These are phyloP conservation scores for Spheniscus humboldti DNA, from an alignment of 2,797 vertebrate genomes.

Conservation along the genomic window DNA sequence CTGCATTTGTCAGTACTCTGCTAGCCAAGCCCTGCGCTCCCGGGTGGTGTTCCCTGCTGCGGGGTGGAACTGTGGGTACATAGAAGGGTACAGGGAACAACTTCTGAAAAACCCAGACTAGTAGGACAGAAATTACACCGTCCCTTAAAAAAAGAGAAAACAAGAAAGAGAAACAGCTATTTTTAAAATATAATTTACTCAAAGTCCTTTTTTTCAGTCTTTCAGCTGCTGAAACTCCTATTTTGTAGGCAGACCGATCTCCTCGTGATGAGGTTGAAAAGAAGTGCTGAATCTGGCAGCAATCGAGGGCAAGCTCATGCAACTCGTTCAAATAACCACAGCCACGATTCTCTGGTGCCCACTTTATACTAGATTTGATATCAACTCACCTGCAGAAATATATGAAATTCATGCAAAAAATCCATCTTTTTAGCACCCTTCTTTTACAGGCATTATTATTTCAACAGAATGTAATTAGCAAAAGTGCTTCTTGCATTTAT, in stretches of 20 bases:
- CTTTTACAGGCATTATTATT: neutral
- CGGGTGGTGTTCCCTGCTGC: accelerated
- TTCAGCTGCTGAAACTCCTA: neutral
- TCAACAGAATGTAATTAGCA: neutral
- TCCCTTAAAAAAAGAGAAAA: neutral
- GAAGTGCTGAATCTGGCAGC: neutral
- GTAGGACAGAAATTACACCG: neutral
- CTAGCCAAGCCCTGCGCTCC: neutral
- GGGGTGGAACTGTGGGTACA: neutral
- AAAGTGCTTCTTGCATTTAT: neutral
- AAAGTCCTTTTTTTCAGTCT: neutral
- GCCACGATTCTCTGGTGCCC: neutral
- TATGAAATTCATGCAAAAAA: neutral
- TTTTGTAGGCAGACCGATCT: neutral
- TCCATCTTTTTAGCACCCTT: neutral
- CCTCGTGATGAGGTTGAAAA: neutral
- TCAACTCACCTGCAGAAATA: neutral
- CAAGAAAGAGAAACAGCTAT: neutral
- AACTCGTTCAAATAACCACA: neutral
- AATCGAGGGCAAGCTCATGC: neutral
- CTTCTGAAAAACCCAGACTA: neutral
- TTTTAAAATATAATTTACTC: neutral
- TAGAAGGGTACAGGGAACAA: neutral
- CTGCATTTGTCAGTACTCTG: accelerated
- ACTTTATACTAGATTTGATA: neutral